Conservation (phyloP, 1,140 invertebrate genomes). For the Caenorhabditis brenneri region DNA sequence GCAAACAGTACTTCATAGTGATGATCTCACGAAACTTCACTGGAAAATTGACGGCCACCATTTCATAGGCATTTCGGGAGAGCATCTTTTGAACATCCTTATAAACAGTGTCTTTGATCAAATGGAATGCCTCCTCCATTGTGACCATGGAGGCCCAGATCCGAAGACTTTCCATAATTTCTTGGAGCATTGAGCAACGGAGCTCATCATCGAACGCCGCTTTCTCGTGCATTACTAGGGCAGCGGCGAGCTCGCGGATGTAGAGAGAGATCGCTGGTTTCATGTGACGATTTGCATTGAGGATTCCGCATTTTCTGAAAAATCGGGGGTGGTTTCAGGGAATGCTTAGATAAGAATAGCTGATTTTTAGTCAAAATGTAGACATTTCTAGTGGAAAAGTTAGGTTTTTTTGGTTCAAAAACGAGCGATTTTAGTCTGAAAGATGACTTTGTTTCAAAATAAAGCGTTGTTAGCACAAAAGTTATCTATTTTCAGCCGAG, state of each 20-base stretch:
- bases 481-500: too few species aligned
- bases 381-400: too few species aligned
- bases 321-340: too few species aligned
- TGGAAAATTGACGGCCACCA: conserved; percentile 39
- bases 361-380: too few species aligned
- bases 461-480: too few species aligned
- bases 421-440: too few species aligned
- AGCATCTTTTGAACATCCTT: neutral
- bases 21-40: neutral
- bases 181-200: conserved; percentile 22
- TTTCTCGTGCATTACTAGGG: neutral
- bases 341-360: too few species aligned
- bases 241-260: neutral
- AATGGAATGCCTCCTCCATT: neutral
- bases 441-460: too few species aligned
- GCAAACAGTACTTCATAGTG: conserved; percentile 32
- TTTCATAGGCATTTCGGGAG: conserved; percentile 4
- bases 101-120: neutral
- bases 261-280: neutral
- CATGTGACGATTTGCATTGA: conserved; percentile 8
- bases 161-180: conserved; percentile 23
- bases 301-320: conserved; percentile 11
- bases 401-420: too few species aligned
- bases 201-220: neutral
- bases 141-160: neutral